Percentiles rank a stretch among this genome's conserved stretches.
phyloP scores from a whole-genome alignment of 2,888 invertebrate genomes.

The Drosophila subsilvestris region DNA sequence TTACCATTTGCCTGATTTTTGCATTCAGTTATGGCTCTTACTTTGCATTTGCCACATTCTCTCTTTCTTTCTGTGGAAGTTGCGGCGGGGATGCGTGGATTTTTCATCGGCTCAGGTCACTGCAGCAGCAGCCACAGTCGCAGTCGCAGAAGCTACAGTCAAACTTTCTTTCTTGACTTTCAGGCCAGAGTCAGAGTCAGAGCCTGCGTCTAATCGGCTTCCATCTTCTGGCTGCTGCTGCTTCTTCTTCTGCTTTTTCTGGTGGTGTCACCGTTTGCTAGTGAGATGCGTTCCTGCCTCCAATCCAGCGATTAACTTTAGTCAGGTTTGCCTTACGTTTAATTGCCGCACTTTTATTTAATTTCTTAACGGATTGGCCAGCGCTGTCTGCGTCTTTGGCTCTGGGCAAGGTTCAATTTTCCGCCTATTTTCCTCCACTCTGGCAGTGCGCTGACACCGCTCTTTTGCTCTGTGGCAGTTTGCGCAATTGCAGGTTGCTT shows the following conservation, averaged over 20 bases:
- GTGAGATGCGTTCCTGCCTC: constrained; percentile 46
- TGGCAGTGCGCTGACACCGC: neutral
- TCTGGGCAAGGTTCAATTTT: constrained; percentile 55
- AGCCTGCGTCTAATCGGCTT: constrained; percentile 44
- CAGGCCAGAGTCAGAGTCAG: constrained; percentile 16
- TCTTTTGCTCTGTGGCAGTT: constrained; percentile 33
- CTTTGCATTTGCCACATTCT: constrained; percentile 65
- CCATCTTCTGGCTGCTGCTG: constrained; percentile 8
- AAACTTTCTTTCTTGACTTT: constrained; percentile 68
- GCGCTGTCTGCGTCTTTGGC: constrained; percentile 30
- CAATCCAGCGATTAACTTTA: constrained; percentile 60
- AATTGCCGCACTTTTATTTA: constrained; percentile 78
- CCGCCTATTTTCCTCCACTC: constrained; percentile 45
- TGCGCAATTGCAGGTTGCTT: constrained; percentile 62
- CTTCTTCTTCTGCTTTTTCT: too few relatives aligned
- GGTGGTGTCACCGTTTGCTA: constrained; percentile 19
- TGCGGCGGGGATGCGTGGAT: constrained; percentile 49
- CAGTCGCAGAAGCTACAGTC: constrained; percentile 35
- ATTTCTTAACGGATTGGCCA: constrained; percentile 61
- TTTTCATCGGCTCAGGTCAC: constrained; percentile 74
- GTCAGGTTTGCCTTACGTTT: constrained; percentile 59
- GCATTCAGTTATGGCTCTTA: constrained; percentile 67
- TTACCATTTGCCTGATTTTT: constrained; percentile 69
- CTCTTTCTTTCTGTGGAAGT: constrained; percentile 26
- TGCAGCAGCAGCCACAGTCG: neutral